Evolutionary conservation across 2,888 invertebrate genomes (phyloP).

Genomic region (Megamerina dolium): DNA sequence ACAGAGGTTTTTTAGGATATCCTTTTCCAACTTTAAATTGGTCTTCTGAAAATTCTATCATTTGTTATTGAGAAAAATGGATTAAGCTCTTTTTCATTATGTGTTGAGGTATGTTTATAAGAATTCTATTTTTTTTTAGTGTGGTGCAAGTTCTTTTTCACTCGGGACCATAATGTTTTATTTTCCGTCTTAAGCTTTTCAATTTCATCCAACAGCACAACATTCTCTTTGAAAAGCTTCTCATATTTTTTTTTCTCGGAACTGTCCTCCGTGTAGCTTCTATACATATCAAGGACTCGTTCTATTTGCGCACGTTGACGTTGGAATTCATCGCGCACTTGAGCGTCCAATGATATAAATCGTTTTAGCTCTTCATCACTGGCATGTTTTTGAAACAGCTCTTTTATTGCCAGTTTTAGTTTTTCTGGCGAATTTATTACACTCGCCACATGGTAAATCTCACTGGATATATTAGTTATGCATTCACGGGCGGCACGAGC

Average conservation of each 20-base stretch:
- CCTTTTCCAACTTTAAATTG: too few relatives aligned
- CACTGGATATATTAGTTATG: conserved; percentile 70
- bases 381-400: conserved; percentile 56
- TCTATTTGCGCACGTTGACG: conserved; percentile 80
- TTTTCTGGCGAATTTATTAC: conserved; percentile 65
- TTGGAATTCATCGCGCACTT: conserved; percentile 68
- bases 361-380: conserved; percentile 64
- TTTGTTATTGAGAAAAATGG: too few relatives aligned
- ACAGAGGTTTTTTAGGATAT: too few relatives aligned
- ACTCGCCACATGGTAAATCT: conserved; percentile 72
- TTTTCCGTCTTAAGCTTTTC: conserved; percentile 59
- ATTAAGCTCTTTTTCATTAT: too few relatives aligned
- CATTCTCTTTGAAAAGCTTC: conserved; percentile 72
- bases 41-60: too few relatives aligned
- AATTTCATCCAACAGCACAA: conserved; percentile 68
- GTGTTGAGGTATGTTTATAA: too few relatives aligned
- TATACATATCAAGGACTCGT: conserved; percentile 31
- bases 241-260: conserved; percentile 36
- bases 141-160: conserved; percentile 21
- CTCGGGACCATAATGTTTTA: conserved; percentile 22
- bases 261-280: conserved; percentile 29
- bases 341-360: conserved; percentile 62
- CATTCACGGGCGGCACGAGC: conserved; percentile 59
- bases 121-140: too few relatives aligned
- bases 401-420: conserved; percentile 37